A percentile compares a stretch with the other conserved stretches of the same genome.
Evolutionary conservation across 2,113 vertebrate genomes (phyloP).

Genomic region (Halcyon senegalensis): DNA sequence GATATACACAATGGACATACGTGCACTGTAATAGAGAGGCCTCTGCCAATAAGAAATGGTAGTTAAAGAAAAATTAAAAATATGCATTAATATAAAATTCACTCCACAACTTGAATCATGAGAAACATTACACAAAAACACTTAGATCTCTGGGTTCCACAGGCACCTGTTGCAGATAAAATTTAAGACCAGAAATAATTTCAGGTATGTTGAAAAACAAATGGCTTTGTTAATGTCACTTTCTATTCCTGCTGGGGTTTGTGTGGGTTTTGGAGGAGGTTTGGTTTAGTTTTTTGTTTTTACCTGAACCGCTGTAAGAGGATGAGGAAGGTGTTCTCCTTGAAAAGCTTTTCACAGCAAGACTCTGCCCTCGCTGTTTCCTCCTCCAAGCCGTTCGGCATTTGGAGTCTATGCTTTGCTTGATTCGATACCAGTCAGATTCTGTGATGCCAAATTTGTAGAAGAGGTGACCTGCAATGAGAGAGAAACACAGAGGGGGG

Average conservation of each 20-base stretch:
- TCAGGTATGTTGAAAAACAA: not conserved
- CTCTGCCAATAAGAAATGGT: not conserved
- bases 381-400: conserved; percentile 97
- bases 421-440: conserved; percentile 98
- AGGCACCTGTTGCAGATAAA: not conserved
- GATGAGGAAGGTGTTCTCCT: conserved; percentile 86
- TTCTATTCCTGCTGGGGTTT: not conserved
- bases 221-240: rapidly evolving
- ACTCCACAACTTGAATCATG: not conserved
- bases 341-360: conserved; percentile 97
- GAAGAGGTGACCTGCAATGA: conserved; percentile 89
- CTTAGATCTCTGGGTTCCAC: not conserved
- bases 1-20: not conserved
- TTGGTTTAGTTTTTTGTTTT: not conserved
- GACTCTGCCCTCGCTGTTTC: conserved; percentile 95
- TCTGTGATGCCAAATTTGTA: conserved; percentile 95
- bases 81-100: not conserved
- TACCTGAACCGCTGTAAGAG: conserved; percentile 80
- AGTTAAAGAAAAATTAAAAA: not conserved
- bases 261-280: not conserved
- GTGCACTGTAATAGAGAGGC: not conserved
- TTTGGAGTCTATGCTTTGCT: conserved; percentile 98
- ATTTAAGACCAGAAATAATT: not conserved
- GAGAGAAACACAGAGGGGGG: not conserved
- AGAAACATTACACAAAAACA: not conserved